phyloP scores from a whole-genome alignment of 2,113 vertebrate genomes.

The Tachuris rubrigastra region DNA sequence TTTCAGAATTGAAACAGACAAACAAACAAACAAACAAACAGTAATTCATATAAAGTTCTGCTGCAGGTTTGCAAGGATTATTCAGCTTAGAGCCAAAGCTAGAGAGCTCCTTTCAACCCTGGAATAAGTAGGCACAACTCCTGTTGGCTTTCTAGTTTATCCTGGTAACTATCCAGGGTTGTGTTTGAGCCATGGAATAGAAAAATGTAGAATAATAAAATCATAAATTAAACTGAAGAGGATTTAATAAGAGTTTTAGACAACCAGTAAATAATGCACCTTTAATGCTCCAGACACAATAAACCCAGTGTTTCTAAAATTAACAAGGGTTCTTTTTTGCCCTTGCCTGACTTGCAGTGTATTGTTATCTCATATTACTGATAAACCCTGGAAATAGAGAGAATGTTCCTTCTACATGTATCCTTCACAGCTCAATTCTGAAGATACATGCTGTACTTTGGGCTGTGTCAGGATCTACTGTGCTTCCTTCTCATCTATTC shows the following conservation, averaged over 20 bases:
- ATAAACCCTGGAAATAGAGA: neutral
- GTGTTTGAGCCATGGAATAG: neutral
- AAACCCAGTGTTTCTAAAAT: conserved; percentile 9
- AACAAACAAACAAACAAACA: neutral
- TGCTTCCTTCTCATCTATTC: conserved; percentile 50
- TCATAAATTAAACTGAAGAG: neutral
- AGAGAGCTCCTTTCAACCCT: neutral
- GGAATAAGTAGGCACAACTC: neutral
- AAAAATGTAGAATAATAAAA: neutral
- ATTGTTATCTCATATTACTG: conserved; percentile 26
- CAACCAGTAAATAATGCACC: neutral
- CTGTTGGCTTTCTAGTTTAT: conserved; percentile 8
- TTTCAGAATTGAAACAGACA: neutral
- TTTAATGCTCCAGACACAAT: neutral
- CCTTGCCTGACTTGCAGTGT: neutral
- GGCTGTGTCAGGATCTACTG: conserved; percentile 11
- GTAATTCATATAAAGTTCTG: neutral
- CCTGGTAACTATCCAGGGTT: conserved; percentile 16
- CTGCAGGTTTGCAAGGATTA: neutral
- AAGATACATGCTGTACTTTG: conserved; percentile 34
- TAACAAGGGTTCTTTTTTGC: neutral
- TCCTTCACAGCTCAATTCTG: conserved; percentile 17
- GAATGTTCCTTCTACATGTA: neutral
- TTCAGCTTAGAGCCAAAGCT: neutral
- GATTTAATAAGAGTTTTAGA: conserved; percentile 7